Percentiles rank a stretch among this genome's conserved stretches.
These are phyloP conservation scores for Ennomos quercinarius DNA, from an alignment of 2,888 invertebrate genomes.

Conservation along the genomic window DNA sequence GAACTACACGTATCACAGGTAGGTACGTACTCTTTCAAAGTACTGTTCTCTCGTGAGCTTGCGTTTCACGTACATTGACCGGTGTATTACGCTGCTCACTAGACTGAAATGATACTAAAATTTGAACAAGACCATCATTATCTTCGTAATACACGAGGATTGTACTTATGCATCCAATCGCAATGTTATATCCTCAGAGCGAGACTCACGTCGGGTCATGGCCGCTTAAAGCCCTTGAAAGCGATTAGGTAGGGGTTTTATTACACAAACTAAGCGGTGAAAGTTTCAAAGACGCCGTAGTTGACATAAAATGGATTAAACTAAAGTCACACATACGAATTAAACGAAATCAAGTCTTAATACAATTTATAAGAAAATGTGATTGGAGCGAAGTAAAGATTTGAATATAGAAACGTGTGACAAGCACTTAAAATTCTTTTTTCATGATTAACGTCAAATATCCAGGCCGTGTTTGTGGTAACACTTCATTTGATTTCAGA, in stretches of 20 bases:
- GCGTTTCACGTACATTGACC: slow-evolving; percentile 30
- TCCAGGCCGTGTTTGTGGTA: slow-evolving; percentile 33
- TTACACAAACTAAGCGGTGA: slow-evolving; percentile 67
- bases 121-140: slow-evolving; percentile 43
- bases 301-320: slow-evolving; percentile 51
- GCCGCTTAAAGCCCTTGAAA: slow-evolving; percentile 84
- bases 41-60: slow-evolving; percentile 16
- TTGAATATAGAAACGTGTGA: slow-evolving; percentile 20
- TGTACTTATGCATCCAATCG: slow-evolving; percentile 64
- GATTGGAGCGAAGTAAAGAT: slow-evolving; percentile 22
- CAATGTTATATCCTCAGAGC: slow-evolving; percentile 57
- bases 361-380: slow-evolving; percentile 32
- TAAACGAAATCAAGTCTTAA: slow-evolving; percentile 49
- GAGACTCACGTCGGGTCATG: slow-evolving; percentile 77
- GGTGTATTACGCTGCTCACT: slow-evolving; percentile 38
- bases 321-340: slow-evolving; percentile 44
- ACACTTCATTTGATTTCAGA: slow-evolving; percentile 33
- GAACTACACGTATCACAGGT: slow-evolving; percentile 1
- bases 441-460: slow-evolving; percentile 22
- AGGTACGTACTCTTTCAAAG: slow-evolving; percentile 1
- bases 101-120: slow-evolving; percentile 49
- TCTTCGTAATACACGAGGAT: slow-evolving; percentile 43
- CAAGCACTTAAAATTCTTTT: slow-evolving; percentile 17
- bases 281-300: slow-evolving; percentile 53
- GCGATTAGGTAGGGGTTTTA: slow-evolving; percentile 69